Conservation (phyloP, 1,140 invertebrate genomes). For the Cydia splendana region DNA sequence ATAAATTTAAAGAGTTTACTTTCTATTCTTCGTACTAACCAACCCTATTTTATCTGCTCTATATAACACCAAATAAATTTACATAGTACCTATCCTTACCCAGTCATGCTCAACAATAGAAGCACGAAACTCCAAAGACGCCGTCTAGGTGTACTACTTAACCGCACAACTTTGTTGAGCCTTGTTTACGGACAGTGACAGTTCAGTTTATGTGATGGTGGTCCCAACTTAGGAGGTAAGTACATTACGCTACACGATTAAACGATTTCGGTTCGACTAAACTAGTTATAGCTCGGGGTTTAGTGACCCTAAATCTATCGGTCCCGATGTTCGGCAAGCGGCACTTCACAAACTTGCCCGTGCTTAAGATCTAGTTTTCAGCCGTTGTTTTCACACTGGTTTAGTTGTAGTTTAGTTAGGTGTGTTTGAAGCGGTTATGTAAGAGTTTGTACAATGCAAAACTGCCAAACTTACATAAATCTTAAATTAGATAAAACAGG, state of each 20-base stretch:
- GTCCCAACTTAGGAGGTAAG: constrained; percentile 46
- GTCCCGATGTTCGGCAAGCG: constrained; percentile 13
- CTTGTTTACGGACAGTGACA: constrained; percentile 55
- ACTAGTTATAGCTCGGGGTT: constrained; percentile 30
- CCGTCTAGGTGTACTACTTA: constrained; percentile 47
- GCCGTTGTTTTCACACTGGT: constrained; percentile 35
- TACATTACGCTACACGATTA: constrained; percentile 45
- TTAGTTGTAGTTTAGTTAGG: background rate
- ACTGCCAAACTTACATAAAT: background rate
- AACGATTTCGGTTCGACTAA: constrained; percentile 36
- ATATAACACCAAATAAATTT: background rate
- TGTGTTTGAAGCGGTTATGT: background rate
- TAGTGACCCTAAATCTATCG: constrained; percentile 29
- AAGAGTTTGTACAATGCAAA: background rate
- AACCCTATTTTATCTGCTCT: background rate
- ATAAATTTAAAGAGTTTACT: background rate
- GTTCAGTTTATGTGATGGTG: constrained; percentile 55
- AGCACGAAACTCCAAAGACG: constrained; percentile 50
- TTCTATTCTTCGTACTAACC: too few relatives aligned
- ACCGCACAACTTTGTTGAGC: constrained; percentile 59
- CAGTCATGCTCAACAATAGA: constrained; percentile 52
- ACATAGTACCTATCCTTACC: constrained; percentile 20
- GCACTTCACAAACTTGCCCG: constrained; percentile 1
- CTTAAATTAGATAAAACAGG: background rate
- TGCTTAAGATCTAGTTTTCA: constrained; percentile 27